A percentile compares a stretch with the other conserved stretches of the same genome.
phyloP scores from a whole-genome alignment of 2,797 vertebrate species.

The Callimico goeldii region DNA sequence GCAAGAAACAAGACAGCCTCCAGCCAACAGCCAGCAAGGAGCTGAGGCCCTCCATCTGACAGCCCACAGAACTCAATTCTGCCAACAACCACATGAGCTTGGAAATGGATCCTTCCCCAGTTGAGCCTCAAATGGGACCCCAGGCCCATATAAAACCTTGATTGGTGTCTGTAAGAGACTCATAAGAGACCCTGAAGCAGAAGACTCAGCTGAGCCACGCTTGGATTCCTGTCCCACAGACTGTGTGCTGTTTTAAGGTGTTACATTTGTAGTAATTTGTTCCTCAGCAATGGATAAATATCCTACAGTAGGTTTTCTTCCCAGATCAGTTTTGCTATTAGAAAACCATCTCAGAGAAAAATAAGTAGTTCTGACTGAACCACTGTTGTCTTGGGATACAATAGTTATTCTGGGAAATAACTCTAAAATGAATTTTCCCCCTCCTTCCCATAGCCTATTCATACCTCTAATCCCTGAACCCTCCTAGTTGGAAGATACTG shows the following conservation, averaged over 20 bases:
- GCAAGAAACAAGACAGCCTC: not conserved
- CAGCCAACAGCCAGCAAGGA: not conserved
- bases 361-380: not conserved
- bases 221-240: not conserved
- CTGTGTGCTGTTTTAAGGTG: not conserved
- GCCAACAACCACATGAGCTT: not conserved
- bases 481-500: not conserved
- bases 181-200: not conserved
- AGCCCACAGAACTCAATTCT: not conserved
- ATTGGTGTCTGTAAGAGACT: not conserved
- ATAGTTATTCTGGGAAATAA: not conserved
- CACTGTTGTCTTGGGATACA: not conserved
- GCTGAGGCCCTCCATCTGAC: not conserved
- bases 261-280: not conserved
- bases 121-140: not conserved
- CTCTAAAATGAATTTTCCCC: not conserved
- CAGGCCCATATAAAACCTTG: not conserved
- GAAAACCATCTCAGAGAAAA: not conserved
- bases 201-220: not conserved
- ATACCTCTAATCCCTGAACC: not conserved
- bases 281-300: constrained; percentile 33
- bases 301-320: not conserved
- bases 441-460: not conserved
- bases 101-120: not conserved
- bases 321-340: not conserved